Base-by-base conservation (phyloP, 1,140 invertebrate genomes). In the Drosophila sulfurigaster region DNA sequence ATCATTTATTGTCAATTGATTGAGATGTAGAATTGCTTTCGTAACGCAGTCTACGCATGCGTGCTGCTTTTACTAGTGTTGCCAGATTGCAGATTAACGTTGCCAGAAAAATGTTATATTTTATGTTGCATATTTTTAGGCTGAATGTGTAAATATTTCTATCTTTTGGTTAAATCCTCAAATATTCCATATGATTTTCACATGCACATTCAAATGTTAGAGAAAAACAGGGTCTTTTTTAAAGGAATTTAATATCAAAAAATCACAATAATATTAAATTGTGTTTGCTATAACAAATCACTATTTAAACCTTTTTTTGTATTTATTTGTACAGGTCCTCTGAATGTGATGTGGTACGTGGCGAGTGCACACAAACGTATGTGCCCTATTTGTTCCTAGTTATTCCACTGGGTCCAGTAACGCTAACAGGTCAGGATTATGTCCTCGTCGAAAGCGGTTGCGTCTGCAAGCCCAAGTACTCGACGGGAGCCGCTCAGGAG, bases 361-460 rank as follows among this genome's bases (percentile, higher is more conserved):
- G 97, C 11, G 95, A 97, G 88, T 98, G 97, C 92, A 97, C 97
- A 41, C 97, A 98, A 93, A 98, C 97, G 0, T 98, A 98, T 93
- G 96, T 98, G 63, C 97, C 97, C 5, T 98, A 98, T 92, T 93
- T 98, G 67, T 98, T 98, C 93, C 94, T 98, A 87, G 97, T 98
- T 51, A 96, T 98, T 59, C 97, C 97, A 0, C 92, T 98, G 30
- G 97, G 97, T 1, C 97, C 97, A 1, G 97, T 98, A 5, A 98
- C 97, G 8, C 93, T 98, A 10, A 98, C 97, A 11, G 97, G 96
- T 5, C 97, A 98, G 91, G 97, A 98, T 93, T 98, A 98, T 93
- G 97, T 98, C 5, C 93, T 98, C 15, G 97, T 98, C 3, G 97
- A 98, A 91, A 98, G 96, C 82, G 97, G 97, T 32, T 98, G 97